These are phyloP conservation scores for Drosophila falleni DNA, from an alignment of 2,888 invertebrate genomes.

Conservation along the genomic window DNA sequence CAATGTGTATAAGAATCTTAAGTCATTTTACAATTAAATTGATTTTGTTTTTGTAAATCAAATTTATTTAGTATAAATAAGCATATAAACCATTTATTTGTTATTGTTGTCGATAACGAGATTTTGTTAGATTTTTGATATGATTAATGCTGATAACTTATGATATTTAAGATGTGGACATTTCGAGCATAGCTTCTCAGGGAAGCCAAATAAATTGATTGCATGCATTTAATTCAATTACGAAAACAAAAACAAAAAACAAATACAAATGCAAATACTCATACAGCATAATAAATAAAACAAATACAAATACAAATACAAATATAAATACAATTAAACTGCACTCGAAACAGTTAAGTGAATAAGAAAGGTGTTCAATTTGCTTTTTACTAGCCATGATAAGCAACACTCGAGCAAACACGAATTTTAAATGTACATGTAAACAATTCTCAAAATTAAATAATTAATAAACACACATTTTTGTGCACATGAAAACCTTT, in stretches of 20 bases:
- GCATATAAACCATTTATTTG: conserved; percentile 12
- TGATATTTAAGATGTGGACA: conserved; percentile 6
- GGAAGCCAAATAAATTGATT: conserved; percentile 37
- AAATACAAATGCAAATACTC: conserved; percentile 9
- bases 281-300: conserved; percentile 11
- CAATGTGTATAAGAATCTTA: background rate
- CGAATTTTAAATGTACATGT: conserved; percentile 70
- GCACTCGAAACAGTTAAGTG: conserved; percentile 41
- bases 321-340: conserved; percentile 26
- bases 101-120: conserved; percentile 6
- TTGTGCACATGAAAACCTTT: conserved; percentile 49
- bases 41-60: conserved; percentile 1
- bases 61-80: conserved; percentile 7
- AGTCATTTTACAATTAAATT: conserved; percentile 4
- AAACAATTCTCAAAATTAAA: conserved; percentile 48
- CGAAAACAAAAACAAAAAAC: conserved; percentile 17
- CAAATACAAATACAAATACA: conserved; percentile 12
- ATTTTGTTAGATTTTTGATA: conserved; percentile 16
- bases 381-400: conserved; percentile 37
- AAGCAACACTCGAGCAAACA: conserved; percentile 51
- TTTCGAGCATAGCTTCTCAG: conserved; percentile 40
- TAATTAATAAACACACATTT: conserved; percentile 43
- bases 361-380: conserved; percentile 37
- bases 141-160: conserved; percentile 16
- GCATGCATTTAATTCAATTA: conserved; percentile 50